Evolutionary conservation across 2,113 vertebrate species (phyloP), one percentile per base, ranked within the genome.

Genomic region (Megaceryle maxima): DNA sequence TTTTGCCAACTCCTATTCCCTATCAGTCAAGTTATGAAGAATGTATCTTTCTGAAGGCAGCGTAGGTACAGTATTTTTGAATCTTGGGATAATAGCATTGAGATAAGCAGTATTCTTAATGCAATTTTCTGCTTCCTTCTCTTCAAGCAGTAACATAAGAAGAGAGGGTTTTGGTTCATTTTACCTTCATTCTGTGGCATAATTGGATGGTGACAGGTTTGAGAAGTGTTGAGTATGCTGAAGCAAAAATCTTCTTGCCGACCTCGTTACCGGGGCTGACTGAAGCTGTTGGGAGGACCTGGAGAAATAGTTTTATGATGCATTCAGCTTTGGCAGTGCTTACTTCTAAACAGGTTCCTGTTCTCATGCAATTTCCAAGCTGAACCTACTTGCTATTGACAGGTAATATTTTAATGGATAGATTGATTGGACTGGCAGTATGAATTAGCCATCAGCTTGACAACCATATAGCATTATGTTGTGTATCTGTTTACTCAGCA

Each of bases 401-500:
- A 98, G 97, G 97, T 97, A 97, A 97, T 98, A 97, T 97, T 97
- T 98, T 98, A 98, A 97, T 98, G 97, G 96, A 72, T 97, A 97
- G 96, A 88, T 97, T 98, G 98, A 98, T 98, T 97, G 95, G 97
- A 97, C 94, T 96, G 97, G 95, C 95, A 97, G 97, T 97, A 98
- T 97, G 97, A 98, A 98, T 98, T 98, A 98, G 95, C 97, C 90
- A 91, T 95, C 46, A 70, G 93, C 85, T 94, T 98, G 97, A 97
- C 97, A 98, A 97, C 97, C 96, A 59, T 92, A 94, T 85, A 94
- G 96, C 97, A 97, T 97, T 98, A 97, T 60, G 94, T 90, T 95
- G 94, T 97, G 96, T 98, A 97, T 98, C 97, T 98, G 98, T 98
- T 98, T 98, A 97, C 97, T 98, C 98, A 98, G 98, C 97, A 98